A percentile compares a stretch with the other conserved stretches of the same genome.
These are phyloP conservation scores for Parapristionchus giblindavisi DNA, from an alignment of 2,888 invertebrate genomes.

Conservation along the genomic window DNA sequence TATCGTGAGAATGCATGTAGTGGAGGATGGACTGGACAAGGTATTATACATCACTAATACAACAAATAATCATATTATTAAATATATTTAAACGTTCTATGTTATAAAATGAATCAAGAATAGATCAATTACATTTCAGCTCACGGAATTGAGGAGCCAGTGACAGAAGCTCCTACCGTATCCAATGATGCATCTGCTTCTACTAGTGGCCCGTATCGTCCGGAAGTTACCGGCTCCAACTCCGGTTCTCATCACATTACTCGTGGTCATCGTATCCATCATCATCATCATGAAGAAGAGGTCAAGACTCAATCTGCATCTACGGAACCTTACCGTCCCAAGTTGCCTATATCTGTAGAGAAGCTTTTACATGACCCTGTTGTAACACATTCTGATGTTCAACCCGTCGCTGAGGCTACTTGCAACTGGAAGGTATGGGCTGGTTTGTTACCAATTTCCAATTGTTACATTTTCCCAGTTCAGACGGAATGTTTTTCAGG, in stretches of 20 bases:
- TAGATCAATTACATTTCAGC: neutral
- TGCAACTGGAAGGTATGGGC: constrained; percentile 29
- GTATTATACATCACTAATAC: too few relatives aligned
- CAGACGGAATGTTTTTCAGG: neutral
- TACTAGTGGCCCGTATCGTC: too few relatives aligned
- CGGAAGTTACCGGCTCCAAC: too few relatives aligned
- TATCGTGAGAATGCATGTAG: constrained; percentile 8
- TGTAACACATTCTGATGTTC: neutral
- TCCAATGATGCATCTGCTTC: too few relatives aligned
- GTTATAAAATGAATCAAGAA: neutral
- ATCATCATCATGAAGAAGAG: too few relatives aligned
- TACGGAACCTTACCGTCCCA: constrained; percentile 1
- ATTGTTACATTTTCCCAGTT: too few relatives aligned
- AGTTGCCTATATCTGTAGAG: constrained; percentile 6
- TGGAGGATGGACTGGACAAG: constrained; percentile 28
- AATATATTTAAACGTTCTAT: neutral
- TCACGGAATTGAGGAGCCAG: neutral
- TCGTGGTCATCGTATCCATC: too few relatives aligned
- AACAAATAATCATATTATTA: too few relatives aligned
- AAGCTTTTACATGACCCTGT: neutral
- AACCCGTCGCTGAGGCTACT: constrained; percentile 6
- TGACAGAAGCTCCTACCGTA: too few relatives aligned
- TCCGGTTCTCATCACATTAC: too few relatives aligned
- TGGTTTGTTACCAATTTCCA: too few relatives aligned
- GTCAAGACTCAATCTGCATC: too few relatives aligned